These are phyloP conservation scores for Neelides sp. DNA, from an alignment of 1,140 invertebrate genomes.

Conservation along the genomic window DNA sequence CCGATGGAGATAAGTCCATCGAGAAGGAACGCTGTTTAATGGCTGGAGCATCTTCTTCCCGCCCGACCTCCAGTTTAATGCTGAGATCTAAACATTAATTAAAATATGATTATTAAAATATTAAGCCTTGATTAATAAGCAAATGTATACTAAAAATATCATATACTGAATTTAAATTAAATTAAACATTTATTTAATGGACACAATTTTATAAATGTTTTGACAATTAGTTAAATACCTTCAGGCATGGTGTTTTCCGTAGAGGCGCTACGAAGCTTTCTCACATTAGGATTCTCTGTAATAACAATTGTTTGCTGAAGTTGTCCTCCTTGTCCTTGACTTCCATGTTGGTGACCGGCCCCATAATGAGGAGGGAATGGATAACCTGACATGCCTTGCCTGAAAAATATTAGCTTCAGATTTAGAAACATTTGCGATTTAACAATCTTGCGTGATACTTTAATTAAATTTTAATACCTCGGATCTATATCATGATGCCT, in stretches of 20 bases:
- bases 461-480: conserved; percentile 13
- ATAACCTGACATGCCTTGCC: conserved; percentile 25
- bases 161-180: too few relatives aligned
- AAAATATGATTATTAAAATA: neutral
- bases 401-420: neutral
- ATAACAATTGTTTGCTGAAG: conserved; percentile 31
- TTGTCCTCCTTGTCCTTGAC: conserved; percentile 15
- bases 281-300: conserved; percentile 31
- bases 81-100: conserved; percentile 27
- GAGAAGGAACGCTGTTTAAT: conserved; percentile 30
- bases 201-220: neutral
- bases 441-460: too few relatives aligned
- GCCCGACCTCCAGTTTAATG: conserved; percentile 30
- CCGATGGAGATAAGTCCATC: conserved; percentile 30
- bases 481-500: conserved; percentile 27
- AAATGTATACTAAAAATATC: too few relatives aligned
- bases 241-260: conserved; percentile 32
- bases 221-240: conserved; percentile 13
- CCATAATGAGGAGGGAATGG: too few relatives aligned
- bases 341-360: conserved; percentile 8
- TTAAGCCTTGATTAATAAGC: too few relatives aligned
- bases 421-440: neutral
- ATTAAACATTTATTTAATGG: neutral
- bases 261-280: conserved; percentile 30
- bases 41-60: conserved; percentile 21